These are phyloP conservation scores for Calyptomena viridis DNA, from an alignment of 2,113 vertebrate species.

Conservation along the genomic window DNA sequence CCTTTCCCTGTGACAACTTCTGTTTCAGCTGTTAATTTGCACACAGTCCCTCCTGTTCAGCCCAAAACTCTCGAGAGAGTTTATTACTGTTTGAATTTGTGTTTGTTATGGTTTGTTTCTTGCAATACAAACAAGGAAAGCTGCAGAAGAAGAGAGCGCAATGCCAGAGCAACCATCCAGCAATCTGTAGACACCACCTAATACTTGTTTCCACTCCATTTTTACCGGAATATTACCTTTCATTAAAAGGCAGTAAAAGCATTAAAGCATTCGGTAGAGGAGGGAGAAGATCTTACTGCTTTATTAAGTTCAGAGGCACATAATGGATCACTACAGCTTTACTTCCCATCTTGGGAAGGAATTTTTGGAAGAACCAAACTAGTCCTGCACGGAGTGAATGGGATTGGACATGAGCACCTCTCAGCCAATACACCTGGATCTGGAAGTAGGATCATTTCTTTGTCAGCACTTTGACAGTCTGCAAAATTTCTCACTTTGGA, in stretches of 20 bases:
- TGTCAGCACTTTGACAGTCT: background rate
- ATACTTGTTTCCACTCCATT: background rate
- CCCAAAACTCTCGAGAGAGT: background rate
- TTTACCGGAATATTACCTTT: background rate
- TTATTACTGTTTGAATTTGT: background rate
- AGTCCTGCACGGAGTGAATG: fast-evolving
- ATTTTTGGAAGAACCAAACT: background rate
- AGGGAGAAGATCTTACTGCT: background rate
- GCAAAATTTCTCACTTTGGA: background rate
- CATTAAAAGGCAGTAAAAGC: background rate
- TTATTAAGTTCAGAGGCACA: background rate
- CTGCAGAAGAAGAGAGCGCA: background rate
- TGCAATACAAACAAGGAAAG: background rate
- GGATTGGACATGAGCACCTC: background rate
- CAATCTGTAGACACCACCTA: background rate
- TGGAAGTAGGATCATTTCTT: fast-evolving
- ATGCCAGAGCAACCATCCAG: background rate
- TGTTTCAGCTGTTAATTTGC: background rate
- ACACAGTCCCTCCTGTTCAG: background rate
- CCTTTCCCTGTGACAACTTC: background rate
- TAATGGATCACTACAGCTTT: background rate
- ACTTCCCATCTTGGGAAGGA: fast-evolving
- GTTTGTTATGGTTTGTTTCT: background rate
- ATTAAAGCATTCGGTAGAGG: background rate
- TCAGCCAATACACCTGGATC: fast-evolving